Base-by-base conservation (phyloP, 2,113 vertebrate genomes). In the Zapus hudsonius region DNA sequence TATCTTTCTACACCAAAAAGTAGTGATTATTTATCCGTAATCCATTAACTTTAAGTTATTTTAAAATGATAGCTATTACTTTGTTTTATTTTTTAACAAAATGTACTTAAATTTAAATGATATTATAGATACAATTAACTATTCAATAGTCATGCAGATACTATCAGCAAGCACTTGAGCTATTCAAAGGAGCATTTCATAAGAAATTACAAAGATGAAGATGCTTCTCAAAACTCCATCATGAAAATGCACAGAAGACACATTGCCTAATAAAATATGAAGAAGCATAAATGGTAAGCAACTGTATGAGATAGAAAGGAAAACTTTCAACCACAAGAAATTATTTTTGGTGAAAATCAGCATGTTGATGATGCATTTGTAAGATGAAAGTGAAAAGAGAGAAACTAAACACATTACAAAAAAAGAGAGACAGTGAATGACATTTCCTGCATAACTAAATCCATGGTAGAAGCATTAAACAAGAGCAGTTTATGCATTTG, bases 11-110 rank as follows among this genome's bases (percentile, higher is more conserved):
- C n/a, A 42, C 22, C 83, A 20, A 61, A 91, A 67, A 67, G 13
- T 59, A 66, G 61, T 73, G 33, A 84, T 73, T 90, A 66, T 91
- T 96, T 94, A 92, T 92, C 87, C 20, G 27, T 25, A 38, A 40
- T 96, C 40, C 79, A 59, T 92, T 96, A 70, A 87, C 94, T 91
- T 97, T 84, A 97, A 97, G 96, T 73, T 0, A 8, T 11, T 95
- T 19, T 80, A 69, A 91, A 95, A 31, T 61, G 40, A 61, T 89
- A 92, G 33, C 9, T 86, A 3, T n/a, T 57, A 89, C 76, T 66
- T 87, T 96, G 72, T 16, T 79, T 0, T 66, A 42, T 10, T 78
- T n/a, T 78, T 76, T 2, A 0, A 89, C 69, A 88, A 92, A 84
- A 79, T 57, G 4, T 84, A 19, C 80, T 94, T 93, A 52, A 85